Percentiles rank a stretch among this genome's conserved stretches.
Conservation (phyloP, 1,140 invertebrate species). For the Tetranychus cinnabarinus region DNA sequence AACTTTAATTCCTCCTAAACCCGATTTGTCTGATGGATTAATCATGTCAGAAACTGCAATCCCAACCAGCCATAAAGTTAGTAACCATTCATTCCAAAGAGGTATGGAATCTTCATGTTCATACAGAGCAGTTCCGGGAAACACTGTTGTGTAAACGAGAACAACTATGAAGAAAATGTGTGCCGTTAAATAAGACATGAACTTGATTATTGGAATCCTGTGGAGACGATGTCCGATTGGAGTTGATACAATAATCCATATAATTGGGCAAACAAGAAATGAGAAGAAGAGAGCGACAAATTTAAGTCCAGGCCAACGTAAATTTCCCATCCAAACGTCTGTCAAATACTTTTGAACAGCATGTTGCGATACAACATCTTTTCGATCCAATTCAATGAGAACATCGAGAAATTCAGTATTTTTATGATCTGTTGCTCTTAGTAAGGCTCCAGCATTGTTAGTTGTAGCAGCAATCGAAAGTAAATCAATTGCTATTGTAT, state of each 20-base stretch:
- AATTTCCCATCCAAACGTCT: conserved; percentile 83
- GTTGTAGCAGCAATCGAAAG: conserved; percentile 73
- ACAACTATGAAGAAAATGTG: conserved; percentile 91
- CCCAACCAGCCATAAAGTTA: conserved; percentile 88
- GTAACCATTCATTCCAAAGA: conserved; percentile 85
- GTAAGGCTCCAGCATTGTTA: conserved; percentile 69
- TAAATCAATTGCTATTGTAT: conserved; percentile 87
- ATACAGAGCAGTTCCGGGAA: conserved; percentile 37
- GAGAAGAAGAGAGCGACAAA: conserved; percentile 69
- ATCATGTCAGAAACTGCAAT: conserved; percentile 83
- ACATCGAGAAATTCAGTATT: conserved; percentile 90
- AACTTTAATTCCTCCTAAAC: conserved; percentile 65
- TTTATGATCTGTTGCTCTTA: conserved; percentile 68
- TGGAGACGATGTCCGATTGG: conserved; percentile 84
- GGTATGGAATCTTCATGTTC: conserved; percentile 22
- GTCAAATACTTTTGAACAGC: conserved; percentile 31
- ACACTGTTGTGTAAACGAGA: conserved; percentile 67
- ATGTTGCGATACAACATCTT: conserved; percentile 47
- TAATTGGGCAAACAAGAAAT: conserved; percentile 75
- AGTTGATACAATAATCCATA: conserved; percentile 88
- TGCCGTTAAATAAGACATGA: conserved; percentile 95
- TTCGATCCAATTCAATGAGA: conserved; percentile 76
- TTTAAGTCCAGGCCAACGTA: conserved; percentile 87
- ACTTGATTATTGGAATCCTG: conserved; percentile 78
- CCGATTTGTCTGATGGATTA: conserved; percentile 82